Conservation (phyloP, 2,113 vertebrate species). For the Coracopsis vasa region DNA sequence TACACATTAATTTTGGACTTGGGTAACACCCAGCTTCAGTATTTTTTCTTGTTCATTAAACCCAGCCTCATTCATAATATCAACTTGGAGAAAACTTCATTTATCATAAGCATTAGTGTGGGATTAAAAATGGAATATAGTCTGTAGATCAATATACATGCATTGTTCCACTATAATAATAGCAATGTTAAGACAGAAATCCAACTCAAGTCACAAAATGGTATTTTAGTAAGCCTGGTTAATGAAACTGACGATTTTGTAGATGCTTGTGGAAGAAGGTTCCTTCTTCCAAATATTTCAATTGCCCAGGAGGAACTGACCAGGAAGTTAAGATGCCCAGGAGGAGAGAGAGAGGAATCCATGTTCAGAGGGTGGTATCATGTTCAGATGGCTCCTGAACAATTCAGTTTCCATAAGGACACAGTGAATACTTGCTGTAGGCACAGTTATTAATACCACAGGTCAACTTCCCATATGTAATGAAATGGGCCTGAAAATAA, state of each 20-base stretch:
- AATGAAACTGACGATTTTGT: not conserved
- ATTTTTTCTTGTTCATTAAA: not conserved
- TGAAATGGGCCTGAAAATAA: not conserved
- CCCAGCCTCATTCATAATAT: not conserved
- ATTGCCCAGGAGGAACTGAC: not conserved
- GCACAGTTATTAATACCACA: not conserved
- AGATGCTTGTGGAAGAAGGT: not conserved
- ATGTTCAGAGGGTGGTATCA: not conserved
- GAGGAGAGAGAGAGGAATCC: not conserved
- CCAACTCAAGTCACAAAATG: not conserved
- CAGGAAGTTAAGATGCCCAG: not conserved
- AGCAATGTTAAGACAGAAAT: not conserved
- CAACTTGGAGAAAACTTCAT: not conserved
- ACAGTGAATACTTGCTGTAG: not conserved
- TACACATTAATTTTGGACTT: not conserved
- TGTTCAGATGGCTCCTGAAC: not conserved
- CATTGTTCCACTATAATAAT: not conserved
- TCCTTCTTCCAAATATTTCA: not conserved
- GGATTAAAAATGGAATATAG: not conserved
- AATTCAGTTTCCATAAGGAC: not conserved
- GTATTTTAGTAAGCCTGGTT: not conserved
- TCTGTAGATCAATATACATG: not conserved
- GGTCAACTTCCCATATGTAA: not conserved
- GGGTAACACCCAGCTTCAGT: not conserved
- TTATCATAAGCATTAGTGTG: fast-evolving